Base-by-base conservation (phyloP, 2,888 invertebrate species). In the Colostygia pectinataria region DNA sequence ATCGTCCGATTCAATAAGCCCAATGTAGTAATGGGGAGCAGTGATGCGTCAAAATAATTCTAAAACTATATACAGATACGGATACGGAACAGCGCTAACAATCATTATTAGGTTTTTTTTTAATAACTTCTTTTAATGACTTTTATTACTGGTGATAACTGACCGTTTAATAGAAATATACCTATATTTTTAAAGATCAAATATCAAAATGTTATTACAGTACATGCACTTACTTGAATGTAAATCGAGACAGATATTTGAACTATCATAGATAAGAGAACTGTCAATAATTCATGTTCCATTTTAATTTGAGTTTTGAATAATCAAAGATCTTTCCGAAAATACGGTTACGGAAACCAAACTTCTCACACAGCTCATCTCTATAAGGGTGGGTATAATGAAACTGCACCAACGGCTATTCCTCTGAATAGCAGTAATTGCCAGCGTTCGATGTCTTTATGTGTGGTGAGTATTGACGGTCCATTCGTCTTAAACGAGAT, bases 1-100 rank as follows among this genome's bases (percentile, higher is more conserved):
- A 89, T 88, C 88, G 82, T 78, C 61, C 76, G 75, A 88, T 89
- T 90, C 88, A 90, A 90, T 90, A 86, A 88, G 81, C 77, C 77
- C 76, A 71, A 78, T 51, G 51, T 41, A 12, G 41, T 47, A 43
- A 33, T 46, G 33, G 42, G 46, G 38, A 29, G 28, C 7, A 51
- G 32, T 12, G 42, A 38, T 32, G 40, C 29, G 23, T 1, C 7
- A 4, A 2, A 20, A 33, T 20, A 9, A 5, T 2, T 10, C 1
- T 4, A 0, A 32, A 2, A 20, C 2, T 2, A 5, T n/a, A 8
- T 20, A n/a, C 47, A 36, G 29, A 42, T 32, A 38, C 32, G 31
- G 37, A 32, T 18, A 25, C 20, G 38, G 9, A 7, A 4, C n/a
- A 5, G n/a, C 2, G 20, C 5, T n/a, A n/a, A n/a, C n/a, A n/a